Evolutionary conservation across 2,888 invertebrate species (phyloP).

Genomic region (Lasioglossum calceatum): DNA sequence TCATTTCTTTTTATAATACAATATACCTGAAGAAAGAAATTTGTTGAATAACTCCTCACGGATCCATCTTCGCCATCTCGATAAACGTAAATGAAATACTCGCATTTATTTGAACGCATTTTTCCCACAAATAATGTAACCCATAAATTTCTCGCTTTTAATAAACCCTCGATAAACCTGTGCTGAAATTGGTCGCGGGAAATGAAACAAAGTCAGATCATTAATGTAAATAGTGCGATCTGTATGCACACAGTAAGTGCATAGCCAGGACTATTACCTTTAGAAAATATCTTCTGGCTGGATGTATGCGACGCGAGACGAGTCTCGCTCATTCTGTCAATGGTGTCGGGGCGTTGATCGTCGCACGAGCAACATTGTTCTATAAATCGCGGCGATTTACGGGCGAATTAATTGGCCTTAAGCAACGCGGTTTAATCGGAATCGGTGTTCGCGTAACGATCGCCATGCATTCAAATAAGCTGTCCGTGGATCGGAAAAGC

Average conservation of each 20-base stretch:
- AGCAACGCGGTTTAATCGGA: slow-evolving; percentile 48
- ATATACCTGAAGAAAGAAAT: neutral
- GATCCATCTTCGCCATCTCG: neutral
- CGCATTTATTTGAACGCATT: neutral
- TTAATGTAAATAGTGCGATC: neutral
- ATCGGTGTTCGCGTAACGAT: slow-evolving; percentile 37
- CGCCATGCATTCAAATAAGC: slow-evolving; percentile 47
- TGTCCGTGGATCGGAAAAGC: slow-evolving; percentile 40
- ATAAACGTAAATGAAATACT: neutral
- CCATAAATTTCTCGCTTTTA: neutral
- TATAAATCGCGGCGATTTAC: slow-evolving; percentile 48
- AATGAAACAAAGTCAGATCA: neutral
- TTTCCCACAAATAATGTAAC: neutral
- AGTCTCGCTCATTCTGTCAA: neutral
- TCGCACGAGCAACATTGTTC: slow-evolving; percentile 17
- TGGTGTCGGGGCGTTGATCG: neutral
- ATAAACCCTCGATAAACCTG: neutral
- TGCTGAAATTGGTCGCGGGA: neutral
- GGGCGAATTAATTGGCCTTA: slow-evolving; percentile 46
- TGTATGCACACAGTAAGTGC: neutral
- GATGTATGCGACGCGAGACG: too few species aligned
- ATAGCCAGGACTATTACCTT: neutral
- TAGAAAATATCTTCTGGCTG: neutral
- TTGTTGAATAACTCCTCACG: neutral
- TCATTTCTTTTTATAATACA: too few species aligned